Evolutionary conservation across 2,888 invertebrate species (phyloP).

Genomic region (Tetheella fluctuosa): DNA sequence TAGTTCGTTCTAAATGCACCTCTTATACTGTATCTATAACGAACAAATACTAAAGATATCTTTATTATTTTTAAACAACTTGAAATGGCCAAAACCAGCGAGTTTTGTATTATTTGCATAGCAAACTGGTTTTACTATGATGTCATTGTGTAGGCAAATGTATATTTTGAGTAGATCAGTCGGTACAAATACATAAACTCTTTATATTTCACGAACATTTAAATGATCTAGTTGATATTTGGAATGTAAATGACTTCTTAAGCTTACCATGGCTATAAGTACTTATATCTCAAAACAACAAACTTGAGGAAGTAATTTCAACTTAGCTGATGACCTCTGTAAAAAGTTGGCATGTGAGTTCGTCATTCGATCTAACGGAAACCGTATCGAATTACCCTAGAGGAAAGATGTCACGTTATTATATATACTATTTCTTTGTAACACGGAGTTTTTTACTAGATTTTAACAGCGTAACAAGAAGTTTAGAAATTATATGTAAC

Average conservation of each 20-base stretch:
- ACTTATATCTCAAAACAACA: background rate
- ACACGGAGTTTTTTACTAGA: background rate
- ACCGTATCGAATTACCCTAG: conserved; percentile 30
- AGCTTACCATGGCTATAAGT: background rate
- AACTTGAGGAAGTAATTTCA: conserved; percentile 38
- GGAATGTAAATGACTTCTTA: background rate
- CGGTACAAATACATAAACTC: background rate
- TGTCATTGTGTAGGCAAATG: background rate
- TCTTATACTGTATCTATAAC: too few relatives aligned
- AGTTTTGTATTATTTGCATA: background rate
- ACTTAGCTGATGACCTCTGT: conserved; percentile 18
- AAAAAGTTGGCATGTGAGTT: conserved; percentile 29
- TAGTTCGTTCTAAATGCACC: too few relatives aligned
- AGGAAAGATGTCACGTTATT: conserved; percentile 27
- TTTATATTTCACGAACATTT: background rate
- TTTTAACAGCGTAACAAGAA: background rate
- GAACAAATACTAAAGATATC: background rate
- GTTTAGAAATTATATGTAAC: too few relatives aligned
- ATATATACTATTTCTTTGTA: conserved; percentile 32
- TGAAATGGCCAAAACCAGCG: background rate
- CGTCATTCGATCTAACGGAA: conserved; percentile 34
- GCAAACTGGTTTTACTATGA: background rate
- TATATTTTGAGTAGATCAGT: background rate
- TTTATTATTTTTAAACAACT: background rate
- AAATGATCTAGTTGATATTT: background rate